A percentile compares a stretch with the other conserved stretches of the same genome.
These are phyloP conservation scores for Aphelocoma coerulescens DNA, from an alignment of 2,113 vertebrate species.

Conservation along the genomic window DNA sequence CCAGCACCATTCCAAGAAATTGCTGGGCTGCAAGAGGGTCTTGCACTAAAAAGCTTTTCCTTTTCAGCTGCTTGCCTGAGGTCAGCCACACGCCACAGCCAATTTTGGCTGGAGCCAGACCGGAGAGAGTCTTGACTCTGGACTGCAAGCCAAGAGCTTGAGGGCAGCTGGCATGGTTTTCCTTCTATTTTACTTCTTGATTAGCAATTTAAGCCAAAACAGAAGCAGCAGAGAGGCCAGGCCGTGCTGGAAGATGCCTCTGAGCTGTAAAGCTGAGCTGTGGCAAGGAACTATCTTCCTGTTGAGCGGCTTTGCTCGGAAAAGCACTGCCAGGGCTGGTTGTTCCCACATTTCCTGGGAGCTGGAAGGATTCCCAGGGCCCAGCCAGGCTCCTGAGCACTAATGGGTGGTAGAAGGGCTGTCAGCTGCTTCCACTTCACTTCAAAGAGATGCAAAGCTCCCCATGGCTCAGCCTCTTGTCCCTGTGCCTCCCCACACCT, in stretches of 20 bases:
- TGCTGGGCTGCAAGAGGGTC: not conserved
- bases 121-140: not conserved
- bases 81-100: not conserved
- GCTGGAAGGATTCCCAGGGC: not conserved
- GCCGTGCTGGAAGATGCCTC: not conserved
- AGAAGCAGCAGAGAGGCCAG: not conserved
- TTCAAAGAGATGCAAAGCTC: not conserved
- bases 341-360: not conserved
- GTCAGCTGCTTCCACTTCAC: not conserved
- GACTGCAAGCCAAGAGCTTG: conserved; percentile 19
- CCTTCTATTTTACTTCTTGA: not conserved
- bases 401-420: not conserved
- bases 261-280: not conserved
- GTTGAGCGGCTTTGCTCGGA: not conserved
- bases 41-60: not conserved
- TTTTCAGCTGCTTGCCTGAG: not conserved
- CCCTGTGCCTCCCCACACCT: not conserved
- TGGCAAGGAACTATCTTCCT: accelerated
- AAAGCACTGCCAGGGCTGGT: not conserved
- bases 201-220: conserved; percentile 1
- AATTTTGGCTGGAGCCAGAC: not conserved
- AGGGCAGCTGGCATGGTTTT: not conserved
- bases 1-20: not conserved
- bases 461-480: not conserved
- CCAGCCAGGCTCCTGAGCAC: not conserved